Evolutionary conservation across 2,888 invertebrate species (phyloP).

Genomic region (Amblyjoppa proteus): DNA sequence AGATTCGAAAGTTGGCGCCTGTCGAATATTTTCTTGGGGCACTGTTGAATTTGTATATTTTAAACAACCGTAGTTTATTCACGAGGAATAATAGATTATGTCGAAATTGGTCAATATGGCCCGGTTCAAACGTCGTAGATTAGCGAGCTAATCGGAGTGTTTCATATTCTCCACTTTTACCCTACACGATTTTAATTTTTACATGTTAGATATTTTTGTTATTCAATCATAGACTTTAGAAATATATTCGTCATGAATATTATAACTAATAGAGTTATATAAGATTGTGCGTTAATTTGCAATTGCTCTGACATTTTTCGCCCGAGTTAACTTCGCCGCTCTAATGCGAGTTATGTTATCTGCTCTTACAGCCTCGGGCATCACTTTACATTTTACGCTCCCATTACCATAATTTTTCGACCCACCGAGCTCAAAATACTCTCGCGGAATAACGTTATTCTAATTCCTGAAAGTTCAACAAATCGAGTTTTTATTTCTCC

Average conservation of each 20-base stretch:
- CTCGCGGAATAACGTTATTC: constrained; percentile 3
- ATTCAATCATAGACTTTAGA: not conserved
- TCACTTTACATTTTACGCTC: not conserved
- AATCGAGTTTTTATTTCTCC: not conserved
- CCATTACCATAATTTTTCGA: constrained; percentile 7
- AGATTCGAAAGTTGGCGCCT: not conserved
- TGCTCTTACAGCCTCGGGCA: constrained; percentile 10
- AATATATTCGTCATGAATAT: not conserved
- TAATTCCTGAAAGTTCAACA: not conserved
- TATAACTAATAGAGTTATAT: not conserved
- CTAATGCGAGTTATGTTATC: not conserved
- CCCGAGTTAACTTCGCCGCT: not conserved
- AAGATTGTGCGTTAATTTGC: not conserved
- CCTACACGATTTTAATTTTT: not conserved
- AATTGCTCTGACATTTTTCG: not conserved
- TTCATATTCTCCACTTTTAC: not conserved
- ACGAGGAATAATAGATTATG: not conserved
- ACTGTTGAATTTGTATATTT: not conserved
- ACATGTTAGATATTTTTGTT: not conserved
- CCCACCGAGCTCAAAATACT: constrained; percentile 2
- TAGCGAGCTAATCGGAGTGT: too few relatives aligned
- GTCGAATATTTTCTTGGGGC: not conserved
- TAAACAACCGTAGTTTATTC: not conserved
- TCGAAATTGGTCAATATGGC: too few relatives aligned
- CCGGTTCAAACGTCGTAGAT: too few relatives aligned